These are phyloP conservation scores for Volucella bombylans DNA, from an alignment of 2,888 invertebrate species.

Conservation along the genomic window DNA sequence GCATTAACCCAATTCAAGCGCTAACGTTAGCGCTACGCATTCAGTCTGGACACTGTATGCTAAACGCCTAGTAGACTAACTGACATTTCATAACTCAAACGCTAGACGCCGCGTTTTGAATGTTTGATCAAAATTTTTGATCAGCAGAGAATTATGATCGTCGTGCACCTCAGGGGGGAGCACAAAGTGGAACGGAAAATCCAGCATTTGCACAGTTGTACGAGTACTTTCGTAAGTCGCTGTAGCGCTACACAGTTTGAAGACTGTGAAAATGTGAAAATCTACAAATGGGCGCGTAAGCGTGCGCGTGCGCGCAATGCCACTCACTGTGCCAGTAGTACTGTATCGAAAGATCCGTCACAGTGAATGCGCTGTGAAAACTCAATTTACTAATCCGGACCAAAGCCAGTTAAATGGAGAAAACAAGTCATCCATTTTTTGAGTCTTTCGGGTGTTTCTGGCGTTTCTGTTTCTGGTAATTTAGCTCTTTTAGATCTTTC, in stretches of 20 bases:
- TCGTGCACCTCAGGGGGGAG: background rate
- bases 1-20: constrained; percentile 65
- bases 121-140: constrained; percentile 64
- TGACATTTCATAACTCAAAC: constrained; percentile 64
- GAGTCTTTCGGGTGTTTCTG: constrained; percentile 17
- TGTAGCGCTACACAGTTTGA: no score
- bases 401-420: constrained; percentile 69
- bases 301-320: constrained; percentile 54
- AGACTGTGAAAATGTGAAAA: constrained; percentile 35
- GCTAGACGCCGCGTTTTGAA: constrained; percentile 61
- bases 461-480: background rate
- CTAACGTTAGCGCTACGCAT: constrained; percentile 31
- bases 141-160: constrained; percentile 59
- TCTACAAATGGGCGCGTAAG: constrained; percentile 43
- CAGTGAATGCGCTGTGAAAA: constrained; percentile 69
- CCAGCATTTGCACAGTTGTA: no score
- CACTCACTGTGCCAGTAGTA: background rate
- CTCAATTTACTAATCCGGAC: constrained; percentile 71
- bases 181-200: background rate
- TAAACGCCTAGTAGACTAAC: background rate
- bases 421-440: constrained; percentile 66
- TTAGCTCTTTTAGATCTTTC: no score
- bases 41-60: background rate
- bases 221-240: no score
- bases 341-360: constrained; percentile 65